Base-by-base conservation (phyloP, 53 echinoderm and acorn worm genomes). In the Luidia sarsii region DNA sequence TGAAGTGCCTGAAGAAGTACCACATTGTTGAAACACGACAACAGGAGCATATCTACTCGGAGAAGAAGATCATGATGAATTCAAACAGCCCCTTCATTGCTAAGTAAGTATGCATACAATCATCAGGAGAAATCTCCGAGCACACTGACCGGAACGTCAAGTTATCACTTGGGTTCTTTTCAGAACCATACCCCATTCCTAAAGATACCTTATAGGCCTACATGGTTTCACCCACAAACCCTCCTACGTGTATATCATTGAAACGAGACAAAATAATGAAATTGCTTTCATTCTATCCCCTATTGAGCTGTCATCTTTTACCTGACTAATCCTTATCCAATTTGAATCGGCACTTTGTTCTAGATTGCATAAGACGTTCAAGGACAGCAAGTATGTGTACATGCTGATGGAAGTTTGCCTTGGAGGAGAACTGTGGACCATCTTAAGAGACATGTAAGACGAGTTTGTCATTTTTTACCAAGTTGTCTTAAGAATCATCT, bases 401-500 rank as follows among this genome's bases (percentile, higher is more conserved):
- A 97, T 97, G 97, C 62, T 97, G 68, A 91, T 97, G 90, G 97
- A 97, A 34, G 97, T 91, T 19, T 93, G 93, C 52, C 83, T 97
- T 30, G 97, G 97, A 28, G 97, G 97, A 6, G 97, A 97, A 60
- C 83, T 97, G 32, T 97, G 97, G 97, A 97, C 97, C 57, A 97
- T 97, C 35, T 83, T 97, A 20, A 93, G 97, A 73, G 97, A 97
- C 64, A 97, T 91, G 97, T 97, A 51, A 81, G 88, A 66, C 16
- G 13, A 33, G 7, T 15, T 46, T 46, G 46, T 46, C 46, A 10
- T 46, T 46, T 46, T 46, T 10, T 46, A 46, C 46, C 15, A 46
- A 46, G 15, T 8, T 8, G 15, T 46, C 15, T 46, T 46, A n/a
- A n/a, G n/a, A n/a, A n/a, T n/a, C n/a, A n/a, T 57, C 7, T n/a